phyloP scores from a whole-genome alignment of 2,797 vertebrate species.

The Euthynnus affinis region DNA sequence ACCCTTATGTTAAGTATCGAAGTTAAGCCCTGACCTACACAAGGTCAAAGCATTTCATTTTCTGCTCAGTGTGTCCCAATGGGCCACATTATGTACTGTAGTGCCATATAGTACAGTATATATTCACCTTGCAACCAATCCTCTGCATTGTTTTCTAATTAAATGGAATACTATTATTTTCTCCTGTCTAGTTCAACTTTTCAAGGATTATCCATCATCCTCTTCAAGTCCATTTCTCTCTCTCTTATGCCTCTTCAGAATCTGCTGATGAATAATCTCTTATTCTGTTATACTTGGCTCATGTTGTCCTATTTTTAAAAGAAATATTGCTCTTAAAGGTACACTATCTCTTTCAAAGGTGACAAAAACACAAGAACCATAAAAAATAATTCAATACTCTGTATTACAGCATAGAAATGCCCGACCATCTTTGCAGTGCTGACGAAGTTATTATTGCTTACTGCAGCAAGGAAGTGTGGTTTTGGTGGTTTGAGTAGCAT shows the following conservation, averaged over 20 bases:
- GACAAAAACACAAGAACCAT: too few species aligned
- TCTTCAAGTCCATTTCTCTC: neutral
- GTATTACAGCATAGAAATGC: neutral
- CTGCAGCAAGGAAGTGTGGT: neutral
- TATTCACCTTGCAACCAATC: conserved; percentile 1
- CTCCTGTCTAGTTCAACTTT: neutral
- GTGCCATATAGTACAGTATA: neutral
- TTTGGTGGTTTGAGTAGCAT: too few species aligned
- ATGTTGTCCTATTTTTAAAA: neutral
- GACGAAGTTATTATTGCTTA: neutral
- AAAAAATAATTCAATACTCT: neutral
- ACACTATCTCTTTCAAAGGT: too few species aligned
- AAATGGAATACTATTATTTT: neutral
- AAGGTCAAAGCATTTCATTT: conserved; percentile 40
- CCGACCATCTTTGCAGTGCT: neutral
- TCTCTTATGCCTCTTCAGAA: neutral
- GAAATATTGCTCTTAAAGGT: neutral
- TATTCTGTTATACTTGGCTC: neutral
- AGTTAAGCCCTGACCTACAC: conserved; percentile 8
- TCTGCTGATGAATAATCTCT: neutral
- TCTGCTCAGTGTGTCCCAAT: conserved; percentile 4
- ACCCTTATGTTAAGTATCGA: conserved; percentile 9
- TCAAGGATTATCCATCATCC: neutral
- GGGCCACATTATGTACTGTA: neutral
- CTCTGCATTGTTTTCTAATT: conserved; percentile 3